Percentiles rank a stretch among this genome's conserved stretches.
These are phyloP conservation scores for Morpho deidamia DNA, from an alignment of 2,888 invertebrate genomes.

Conservation along the genomic window DNA sequence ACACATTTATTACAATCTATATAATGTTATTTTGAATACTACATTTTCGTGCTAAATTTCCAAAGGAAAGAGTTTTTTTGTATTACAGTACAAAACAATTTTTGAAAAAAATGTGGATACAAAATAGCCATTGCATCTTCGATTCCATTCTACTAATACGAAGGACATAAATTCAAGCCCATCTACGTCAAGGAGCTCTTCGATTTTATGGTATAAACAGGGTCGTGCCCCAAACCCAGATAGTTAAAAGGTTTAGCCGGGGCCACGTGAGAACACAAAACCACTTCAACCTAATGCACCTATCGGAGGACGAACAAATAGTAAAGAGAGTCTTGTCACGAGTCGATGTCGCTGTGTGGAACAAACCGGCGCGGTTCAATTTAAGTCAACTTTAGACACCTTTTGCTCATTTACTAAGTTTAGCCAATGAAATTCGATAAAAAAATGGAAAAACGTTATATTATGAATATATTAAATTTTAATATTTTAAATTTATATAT, in stretches of 20 bases:
- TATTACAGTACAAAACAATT: no score
- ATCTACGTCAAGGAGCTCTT: conserved; percentile 26
- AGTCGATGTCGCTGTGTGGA: conserved; percentile 31
- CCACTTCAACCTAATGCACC: conserved; percentile 48
- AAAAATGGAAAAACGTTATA: no score
- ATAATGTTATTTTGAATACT: no score
- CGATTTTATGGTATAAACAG: conserved; percentile 49
- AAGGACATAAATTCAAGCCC: conserved; percentile 35
- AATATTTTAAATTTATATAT: no score
- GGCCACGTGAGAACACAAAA: conserved; percentile 62
- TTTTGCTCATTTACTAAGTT: background rate
- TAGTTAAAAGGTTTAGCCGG: conserved; percentile 69
- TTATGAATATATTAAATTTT: no score
- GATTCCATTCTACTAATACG: conserved; percentile 3
- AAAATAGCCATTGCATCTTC: background rate
- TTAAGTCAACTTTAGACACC: conserved; percentile 10
- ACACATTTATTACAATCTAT: no score
- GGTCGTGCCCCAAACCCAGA: conserved; percentile 66
- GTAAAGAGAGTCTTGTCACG: conserved; percentile 41
- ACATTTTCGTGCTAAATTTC: no score
- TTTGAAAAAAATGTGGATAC: background rate
- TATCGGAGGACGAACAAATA: conserved; percentile 31
- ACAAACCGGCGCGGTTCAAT: conserved; percentile 27
- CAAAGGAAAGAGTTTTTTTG: no score
- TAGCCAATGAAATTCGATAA: no score